Conservation (phyloP, 2,113 vertebrate genomes). For the Odocoileus virginianus region DNA sequence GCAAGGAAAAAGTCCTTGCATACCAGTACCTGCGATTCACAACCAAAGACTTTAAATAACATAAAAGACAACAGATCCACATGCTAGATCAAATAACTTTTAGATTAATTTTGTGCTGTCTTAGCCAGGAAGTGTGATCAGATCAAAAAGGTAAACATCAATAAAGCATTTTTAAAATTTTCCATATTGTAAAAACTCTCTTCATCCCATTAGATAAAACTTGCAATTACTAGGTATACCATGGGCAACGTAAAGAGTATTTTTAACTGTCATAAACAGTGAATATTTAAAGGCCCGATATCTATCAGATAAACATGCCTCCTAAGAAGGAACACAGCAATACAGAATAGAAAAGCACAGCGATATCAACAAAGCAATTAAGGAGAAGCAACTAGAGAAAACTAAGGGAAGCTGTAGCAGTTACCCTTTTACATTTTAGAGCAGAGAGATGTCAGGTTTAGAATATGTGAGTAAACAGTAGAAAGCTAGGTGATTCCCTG, state of each 20-base stretch:
- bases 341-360: not conserved
- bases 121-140: not conserved
- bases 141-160: not conserved
- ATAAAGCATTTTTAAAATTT: not conserved
- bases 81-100: not conserved
- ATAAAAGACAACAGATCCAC: not conserved
- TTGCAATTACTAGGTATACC: not conserved
- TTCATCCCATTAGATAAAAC: not conserved
- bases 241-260: not conserved
- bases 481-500: not conserved
- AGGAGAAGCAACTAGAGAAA: not conserved
- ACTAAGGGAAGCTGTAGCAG: not conserved
- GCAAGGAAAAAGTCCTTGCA: not conserved
- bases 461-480: not conserved
- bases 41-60: not conserved
- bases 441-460: not conserved
- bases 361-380: not conserved
- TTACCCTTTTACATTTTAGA: not conserved
- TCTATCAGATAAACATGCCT: not conserved
- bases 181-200: not conserved
- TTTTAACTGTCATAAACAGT: not conserved
- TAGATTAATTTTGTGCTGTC: not conserved
- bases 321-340: not conserved
- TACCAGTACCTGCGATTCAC: not conserved
- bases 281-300: not conserved